Percentiles rank a stretch among this genome's conserved stretches.
phyloP scores from a whole-genome alignment of 2,888 invertebrate species.

The Scaptomyza tumidula region DNA sequence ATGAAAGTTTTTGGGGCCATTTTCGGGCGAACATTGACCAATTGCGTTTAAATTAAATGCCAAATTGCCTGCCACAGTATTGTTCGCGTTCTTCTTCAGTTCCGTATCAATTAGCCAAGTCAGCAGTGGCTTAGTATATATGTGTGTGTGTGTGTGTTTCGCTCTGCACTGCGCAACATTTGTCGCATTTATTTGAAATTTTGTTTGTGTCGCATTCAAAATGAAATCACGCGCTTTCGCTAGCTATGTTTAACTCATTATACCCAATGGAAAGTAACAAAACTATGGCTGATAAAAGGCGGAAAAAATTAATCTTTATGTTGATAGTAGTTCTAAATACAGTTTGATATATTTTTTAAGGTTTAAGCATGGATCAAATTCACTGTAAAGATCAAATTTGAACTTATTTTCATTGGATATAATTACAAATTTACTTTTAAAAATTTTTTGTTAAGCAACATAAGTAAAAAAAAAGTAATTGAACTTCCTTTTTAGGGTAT shows the following conservation, averaged over 20 bases:
- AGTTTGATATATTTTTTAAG: too few species aligned
- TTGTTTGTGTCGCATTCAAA: conserved; percentile 56
- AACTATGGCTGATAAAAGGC: not conserved
- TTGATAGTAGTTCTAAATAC: not conserved
- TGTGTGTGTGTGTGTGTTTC: conserved; percentile 4
- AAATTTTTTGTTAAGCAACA: too few species aligned
- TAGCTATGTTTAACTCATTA: not conserved
- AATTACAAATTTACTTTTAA: too few species aligned
- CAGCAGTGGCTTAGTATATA: not conserved
- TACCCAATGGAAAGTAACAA: not conserved
- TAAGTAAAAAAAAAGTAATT: too few species aligned
- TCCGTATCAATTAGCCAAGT: conserved; percentile 30
- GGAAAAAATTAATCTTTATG: not conserved
- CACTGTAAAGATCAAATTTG: too few species aligned
- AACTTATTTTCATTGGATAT: too few species aligned
- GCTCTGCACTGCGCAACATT: conserved; percentile 35
- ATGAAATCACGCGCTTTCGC: conserved; percentile 48
- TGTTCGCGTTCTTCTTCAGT: not conserved
- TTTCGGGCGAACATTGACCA: conserved; percentile 6
- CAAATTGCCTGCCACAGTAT: conserved; percentile 17
- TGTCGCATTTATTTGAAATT: conserved; percentile 66
- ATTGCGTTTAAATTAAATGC: conserved; percentile 42
- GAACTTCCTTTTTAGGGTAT: not conserved
- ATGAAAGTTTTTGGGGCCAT: conserved; percentile 22
- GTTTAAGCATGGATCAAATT: too few species aligned